phyloP scores from a whole-genome alignment of 2,888 invertebrate genomes.

The Bombylius discolor region DNA sequence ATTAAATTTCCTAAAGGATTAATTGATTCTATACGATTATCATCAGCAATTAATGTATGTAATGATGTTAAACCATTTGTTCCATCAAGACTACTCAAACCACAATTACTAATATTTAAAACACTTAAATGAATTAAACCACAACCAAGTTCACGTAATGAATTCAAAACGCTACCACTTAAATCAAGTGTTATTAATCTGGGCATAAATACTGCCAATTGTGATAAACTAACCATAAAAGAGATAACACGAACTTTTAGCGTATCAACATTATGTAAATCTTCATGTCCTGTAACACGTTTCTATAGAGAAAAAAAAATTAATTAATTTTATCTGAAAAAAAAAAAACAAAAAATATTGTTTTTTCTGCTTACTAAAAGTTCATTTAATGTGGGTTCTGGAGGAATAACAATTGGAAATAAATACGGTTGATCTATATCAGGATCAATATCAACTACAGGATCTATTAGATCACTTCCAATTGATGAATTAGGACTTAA shows the following conservation, averaged over 20 bases:
- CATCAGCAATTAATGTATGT: constrained; percentile 47
- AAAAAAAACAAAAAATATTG: neutral
- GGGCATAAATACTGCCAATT: constrained; percentile 49
- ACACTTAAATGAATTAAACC: constrained; percentile 41
- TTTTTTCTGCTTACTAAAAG: constrained; percentile 37
- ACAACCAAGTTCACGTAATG: constrained; percentile 55
- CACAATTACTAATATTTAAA: constrained; percentile 49
- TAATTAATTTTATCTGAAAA: neutral
- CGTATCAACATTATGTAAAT: constrained; percentile 41
- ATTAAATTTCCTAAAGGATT: constrained; percentile 46
- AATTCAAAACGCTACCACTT: constrained; percentile 53
- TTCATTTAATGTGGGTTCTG: constrained; percentile 46
- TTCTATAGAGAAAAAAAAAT: neutral
- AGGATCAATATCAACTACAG: constrained; percentile 21
- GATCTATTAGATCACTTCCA: constrained; percentile 1
- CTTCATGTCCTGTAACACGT: constrained; percentile 34
- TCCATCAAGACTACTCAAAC: constrained; percentile 52
- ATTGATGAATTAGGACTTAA: constrained; percentile 8
- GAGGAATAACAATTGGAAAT: constrained; percentile 43
- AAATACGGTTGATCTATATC: constrained; percentile 35
- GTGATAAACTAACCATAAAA: constrained; percentile 48
- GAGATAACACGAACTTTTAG: constrained; percentile 52
- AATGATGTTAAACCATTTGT: constrained; percentile 49
- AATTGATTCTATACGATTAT: constrained; percentile 49
- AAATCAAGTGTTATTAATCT: constrained; percentile 46